Percentiles rank a stretch among this genome's conserved stretches.
Evolutionary conservation across 2,888 invertebrate genomes (phyloP).

Genomic region (Melanotus villosus): DNA sequence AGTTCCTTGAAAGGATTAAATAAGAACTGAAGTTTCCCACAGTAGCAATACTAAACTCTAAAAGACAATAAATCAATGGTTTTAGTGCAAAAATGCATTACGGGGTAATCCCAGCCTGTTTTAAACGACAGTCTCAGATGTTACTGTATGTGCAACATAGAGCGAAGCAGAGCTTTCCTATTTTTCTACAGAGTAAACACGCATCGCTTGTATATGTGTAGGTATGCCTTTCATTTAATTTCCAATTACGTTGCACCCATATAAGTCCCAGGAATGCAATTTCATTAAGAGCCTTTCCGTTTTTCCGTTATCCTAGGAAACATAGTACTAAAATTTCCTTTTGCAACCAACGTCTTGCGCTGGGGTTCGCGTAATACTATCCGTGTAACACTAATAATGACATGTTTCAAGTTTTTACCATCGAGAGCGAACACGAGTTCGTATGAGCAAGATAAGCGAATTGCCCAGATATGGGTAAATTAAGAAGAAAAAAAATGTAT

Average conservation of each 20-base stretch:
- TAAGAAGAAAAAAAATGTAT: no score
- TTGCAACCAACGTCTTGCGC: constrained; percentile 33
- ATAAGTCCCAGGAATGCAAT: constrained; percentile 43
- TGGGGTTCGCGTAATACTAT: constrained; percentile 25
- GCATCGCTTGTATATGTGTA: constrained; percentile 7
- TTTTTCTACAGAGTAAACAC: constrained; percentile 1
- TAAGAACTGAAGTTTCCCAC: no score
- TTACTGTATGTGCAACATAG: not conserved
- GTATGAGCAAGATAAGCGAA: not conserved
- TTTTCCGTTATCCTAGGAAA: constrained; percentile 46
- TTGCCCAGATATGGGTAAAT: not conserved
- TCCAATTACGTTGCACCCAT: constrained; percentile 43
- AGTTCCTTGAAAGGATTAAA: no score
- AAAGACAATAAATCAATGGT: no score
- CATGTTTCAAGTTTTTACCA: constrained; percentile 12
- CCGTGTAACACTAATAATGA: constrained; percentile 30
- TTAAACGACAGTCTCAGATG: not conserved
- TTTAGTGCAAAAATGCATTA: no score
- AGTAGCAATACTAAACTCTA: no score
- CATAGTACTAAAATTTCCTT: constrained; percentile 38
- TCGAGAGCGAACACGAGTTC: not conserved
- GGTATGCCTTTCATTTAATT: constrained; percentile 42
- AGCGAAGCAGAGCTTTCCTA: not conserved
- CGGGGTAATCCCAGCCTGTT: not conserved
- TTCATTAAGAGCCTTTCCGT: constrained; percentile 39